Conservation (phyloP, 2,113 vertebrate species). For the Pterocles gutturalis region DNA sequence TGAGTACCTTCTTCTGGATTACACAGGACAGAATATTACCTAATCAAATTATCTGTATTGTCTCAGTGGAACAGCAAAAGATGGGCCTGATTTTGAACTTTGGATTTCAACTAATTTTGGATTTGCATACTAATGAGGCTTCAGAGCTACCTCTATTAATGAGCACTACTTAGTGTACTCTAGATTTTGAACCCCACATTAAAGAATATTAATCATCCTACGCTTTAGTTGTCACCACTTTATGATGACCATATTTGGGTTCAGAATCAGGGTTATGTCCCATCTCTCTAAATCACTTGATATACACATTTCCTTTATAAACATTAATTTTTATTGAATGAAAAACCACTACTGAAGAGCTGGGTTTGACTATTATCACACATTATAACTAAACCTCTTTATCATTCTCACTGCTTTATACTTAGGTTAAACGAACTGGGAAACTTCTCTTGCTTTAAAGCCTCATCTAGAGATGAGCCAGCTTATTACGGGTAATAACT, state of each 20-base stretch:
- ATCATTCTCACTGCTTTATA: not conserved
- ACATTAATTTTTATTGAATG: not conserved
- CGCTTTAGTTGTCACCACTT: not conserved
- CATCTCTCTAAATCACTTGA: not conserved
- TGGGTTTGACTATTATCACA: not conserved
- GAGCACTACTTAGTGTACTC: not conserved
- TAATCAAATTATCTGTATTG: not conserved
- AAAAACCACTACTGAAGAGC: not conserved
- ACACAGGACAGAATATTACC: not conserved
- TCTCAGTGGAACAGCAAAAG: not conserved
- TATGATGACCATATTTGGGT: not conserved
- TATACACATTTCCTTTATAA: not conserved
- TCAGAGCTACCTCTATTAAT: not conserved
- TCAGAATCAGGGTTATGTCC: not conserved
- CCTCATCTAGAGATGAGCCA: conserved; percentile 23
- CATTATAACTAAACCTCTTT: not conserved
- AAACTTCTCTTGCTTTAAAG: conserved; percentile 2
- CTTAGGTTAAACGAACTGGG: not conserved
- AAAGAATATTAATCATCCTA: not conserved
- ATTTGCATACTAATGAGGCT: not conserved
- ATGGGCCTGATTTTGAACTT: not conserved
- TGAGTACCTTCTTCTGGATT: not conserved
- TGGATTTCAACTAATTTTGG: not conserved
- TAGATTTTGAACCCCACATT: not conserved
- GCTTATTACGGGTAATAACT: not conserved